Base-by-base conservation (phyloP, 2,888 invertebrate genomes). In the Autographa pulchrina region DNA sequence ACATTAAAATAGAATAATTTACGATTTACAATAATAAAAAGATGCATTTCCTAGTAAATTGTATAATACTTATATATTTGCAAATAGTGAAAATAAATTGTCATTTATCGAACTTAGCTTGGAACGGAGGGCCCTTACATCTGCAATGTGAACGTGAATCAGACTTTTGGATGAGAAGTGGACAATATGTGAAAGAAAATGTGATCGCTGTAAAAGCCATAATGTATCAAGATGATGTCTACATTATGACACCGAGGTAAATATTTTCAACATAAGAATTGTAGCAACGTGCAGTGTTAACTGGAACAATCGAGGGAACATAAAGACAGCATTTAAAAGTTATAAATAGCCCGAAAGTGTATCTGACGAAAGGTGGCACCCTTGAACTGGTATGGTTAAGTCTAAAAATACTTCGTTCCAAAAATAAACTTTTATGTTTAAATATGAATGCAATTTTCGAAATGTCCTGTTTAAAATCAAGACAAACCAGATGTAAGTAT, bases 201-300 rank as follows among this genome's bases (percentile, higher is more conserved):
- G 92, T 96, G 11, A 96, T 97, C 58, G 96, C 96, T 2, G 97
- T 97, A 16, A 96, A 97, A 78, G 94, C 95, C 5, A 96, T 97
- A 72, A 92, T 96, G 58, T 95, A 92, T 89, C 94, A 94, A 78
- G 96, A 97, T 67, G 94, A 96, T 43, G 94, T 96, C 13, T 96
- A 96, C 84, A 81, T 97, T 4, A 96, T 97, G 2, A 92, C 97
- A 70, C 97, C 97, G 3, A 96, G 97, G 88, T 94, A 63, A 14
- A 52, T 73, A 74, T 3, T 32, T 25, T 25, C 18, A 18, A 54
- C 20, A 20, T 25, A 25, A 56, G 7, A 25, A 25, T 20, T 25
- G 5, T 11, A 13, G 11, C 56, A 25, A 20, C 14, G 3, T 13
- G 20, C 2, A 54, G 20, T 11, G 18, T 9, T 54, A 54, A 48